Conservation (phyloP, 2,113 vertebrate genomes). For the Alces alces region DNA sequence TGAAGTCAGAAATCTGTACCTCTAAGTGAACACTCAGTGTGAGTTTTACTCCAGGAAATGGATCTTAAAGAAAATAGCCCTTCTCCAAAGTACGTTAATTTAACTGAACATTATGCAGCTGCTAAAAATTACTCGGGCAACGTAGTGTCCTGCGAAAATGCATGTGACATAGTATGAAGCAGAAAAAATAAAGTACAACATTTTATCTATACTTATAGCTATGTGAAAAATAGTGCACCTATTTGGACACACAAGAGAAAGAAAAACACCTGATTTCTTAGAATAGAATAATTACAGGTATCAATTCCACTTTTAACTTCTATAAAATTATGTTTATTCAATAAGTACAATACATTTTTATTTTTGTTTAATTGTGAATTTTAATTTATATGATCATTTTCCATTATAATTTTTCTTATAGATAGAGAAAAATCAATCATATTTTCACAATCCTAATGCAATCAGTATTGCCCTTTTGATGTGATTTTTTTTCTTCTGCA, state of each 20-base stretch:
- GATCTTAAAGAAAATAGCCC: background rate
- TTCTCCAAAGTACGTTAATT: background rate
- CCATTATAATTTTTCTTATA: background rate
- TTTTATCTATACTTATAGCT: background rate
- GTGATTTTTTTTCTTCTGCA: background rate
- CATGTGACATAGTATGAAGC: background rate
- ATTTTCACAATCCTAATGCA: background rate
- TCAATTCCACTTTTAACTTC: background rate
- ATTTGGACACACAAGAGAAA: background rate
- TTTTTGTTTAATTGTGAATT: conserved; percentile 8
- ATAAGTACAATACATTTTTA: background rate
- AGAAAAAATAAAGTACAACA: conserved; percentile 8
- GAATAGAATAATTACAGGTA: background rate
- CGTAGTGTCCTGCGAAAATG: background rate
- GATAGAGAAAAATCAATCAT: background rate
- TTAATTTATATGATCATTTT: background rate
- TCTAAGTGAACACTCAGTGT: background rate
- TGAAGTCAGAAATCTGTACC: background rate
- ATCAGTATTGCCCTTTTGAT: background rate
- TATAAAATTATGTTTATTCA: background rate
- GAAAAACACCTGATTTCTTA: background rate
- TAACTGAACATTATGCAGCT: background rate
- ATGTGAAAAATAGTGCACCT: background rate
- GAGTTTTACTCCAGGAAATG: background rate
- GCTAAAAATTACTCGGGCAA: background rate